Percentiles rank a stretch among this genome's conserved stretches.
Evolutionary conservation across 2,113 vertebrate species (phyloP).

Genomic region (Raphicerus campestris): DNA sequence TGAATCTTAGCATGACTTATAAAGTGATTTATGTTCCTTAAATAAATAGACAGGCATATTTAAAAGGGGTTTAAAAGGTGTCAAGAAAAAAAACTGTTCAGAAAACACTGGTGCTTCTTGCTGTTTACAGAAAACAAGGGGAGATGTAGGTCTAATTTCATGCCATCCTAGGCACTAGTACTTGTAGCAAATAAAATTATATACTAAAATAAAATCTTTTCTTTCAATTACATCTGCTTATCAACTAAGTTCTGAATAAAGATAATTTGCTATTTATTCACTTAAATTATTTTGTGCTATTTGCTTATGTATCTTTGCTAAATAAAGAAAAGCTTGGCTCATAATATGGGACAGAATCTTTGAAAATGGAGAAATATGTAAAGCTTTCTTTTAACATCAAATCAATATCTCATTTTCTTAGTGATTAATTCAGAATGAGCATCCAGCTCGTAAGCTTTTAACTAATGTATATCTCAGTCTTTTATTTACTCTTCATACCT

Average conservation of each 20-base stretch:
- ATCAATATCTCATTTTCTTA: conserved; percentile 71
- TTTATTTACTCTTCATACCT: conserved; percentile 57
- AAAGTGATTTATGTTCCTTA: neutral
- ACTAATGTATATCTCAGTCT: conserved; percentile 33
- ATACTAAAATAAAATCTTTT: neutral
- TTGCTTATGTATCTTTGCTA: neutral
- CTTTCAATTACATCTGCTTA: neutral
- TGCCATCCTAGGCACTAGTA: neutral
- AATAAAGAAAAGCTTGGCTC: neutral
- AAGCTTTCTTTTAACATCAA: conserved; percentile 41
- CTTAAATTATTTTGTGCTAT: neutral
- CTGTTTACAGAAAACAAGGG: neutral
- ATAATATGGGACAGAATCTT: neutral
- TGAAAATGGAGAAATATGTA: conserved; percentile 22
- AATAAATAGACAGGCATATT: neutral
- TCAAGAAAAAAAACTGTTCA: neutral
- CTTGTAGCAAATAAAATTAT: neutral
- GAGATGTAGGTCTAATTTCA: neutral
- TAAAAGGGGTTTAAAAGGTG: neutral
- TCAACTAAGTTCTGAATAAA: neutral
- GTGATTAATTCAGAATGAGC: conserved; percentile 65
- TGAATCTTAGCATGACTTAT: neutral
- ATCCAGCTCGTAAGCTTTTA: conserved; percentile 20
- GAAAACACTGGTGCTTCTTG: neutral
- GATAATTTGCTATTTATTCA: neutral